Conservation (phyloP, 2,888 invertebrate species). For the Clusia tigrina region DNA sequence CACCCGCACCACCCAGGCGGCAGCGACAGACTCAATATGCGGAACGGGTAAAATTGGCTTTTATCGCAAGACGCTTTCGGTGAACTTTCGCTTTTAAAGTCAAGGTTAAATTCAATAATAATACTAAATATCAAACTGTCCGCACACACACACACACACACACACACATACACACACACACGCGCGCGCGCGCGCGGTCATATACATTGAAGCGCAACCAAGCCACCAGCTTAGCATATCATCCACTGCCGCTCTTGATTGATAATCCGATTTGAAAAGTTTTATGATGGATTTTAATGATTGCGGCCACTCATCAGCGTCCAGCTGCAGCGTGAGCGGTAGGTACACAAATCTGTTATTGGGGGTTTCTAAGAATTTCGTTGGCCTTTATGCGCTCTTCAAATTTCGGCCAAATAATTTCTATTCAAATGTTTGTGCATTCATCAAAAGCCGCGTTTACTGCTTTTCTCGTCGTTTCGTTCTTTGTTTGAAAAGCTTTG, state of each 20-base stretch:
- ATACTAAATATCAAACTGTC: too few relatives aligned
- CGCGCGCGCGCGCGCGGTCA: too few relatives aligned
- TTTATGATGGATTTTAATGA: not conserved
- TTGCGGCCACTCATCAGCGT: not conserved
- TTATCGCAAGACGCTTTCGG: too few relatives aligned
- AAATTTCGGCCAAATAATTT: not conserved
- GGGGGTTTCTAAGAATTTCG: not conserved
- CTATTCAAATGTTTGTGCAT: not conserved
- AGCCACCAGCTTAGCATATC: too few relatives aligned
- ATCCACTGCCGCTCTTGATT: slow-evolving; percentile 12
- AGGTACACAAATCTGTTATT: not conserved
- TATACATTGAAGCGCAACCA: too few relatives aligned
- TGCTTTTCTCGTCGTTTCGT: too few relatives aligned
- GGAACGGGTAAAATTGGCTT: too few relatives aligned
- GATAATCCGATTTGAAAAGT: not conserved
- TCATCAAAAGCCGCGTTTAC: not conserved
- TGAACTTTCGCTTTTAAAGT: too few relatives aligned
- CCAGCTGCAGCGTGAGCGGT: not conserved
- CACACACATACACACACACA: too few relatives aligned
- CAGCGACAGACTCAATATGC: not conserved
- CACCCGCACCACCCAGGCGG: not conserved
- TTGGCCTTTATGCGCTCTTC: not conserved
- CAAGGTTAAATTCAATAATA: too few relatives aligned
- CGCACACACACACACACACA: too few relatives aligned
- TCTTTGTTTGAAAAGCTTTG: too few relatives aligned